phyloP scores from a whole-genome alignment of 2,113 vertebrate genomes.

The Noctilio leporinus region DNA sequence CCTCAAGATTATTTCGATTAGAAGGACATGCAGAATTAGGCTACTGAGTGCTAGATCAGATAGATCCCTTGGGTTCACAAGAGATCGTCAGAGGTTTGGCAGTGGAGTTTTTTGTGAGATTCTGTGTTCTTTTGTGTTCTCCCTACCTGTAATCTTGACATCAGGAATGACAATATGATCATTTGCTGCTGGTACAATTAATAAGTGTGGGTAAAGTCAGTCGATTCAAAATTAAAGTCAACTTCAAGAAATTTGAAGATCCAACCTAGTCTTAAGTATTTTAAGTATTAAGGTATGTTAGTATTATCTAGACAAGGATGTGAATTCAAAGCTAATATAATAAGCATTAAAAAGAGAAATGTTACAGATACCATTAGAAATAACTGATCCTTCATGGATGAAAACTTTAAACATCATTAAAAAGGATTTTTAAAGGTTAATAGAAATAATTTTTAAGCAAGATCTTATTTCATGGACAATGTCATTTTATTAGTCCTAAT shows the following conservation, averaged over 20 bases:
- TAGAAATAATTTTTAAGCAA: not conserved
- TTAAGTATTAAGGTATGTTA: not conserved
- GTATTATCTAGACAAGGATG: not conserved
- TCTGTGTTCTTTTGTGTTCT: constrained; percentile 10
- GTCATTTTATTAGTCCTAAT: not conserved
- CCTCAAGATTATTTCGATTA: constrained; percentile 36
- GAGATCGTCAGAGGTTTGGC: not conserved
- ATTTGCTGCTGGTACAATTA: not conserved
- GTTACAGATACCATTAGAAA: not conserved
- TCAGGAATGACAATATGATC: not conserved
- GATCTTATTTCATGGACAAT: not conserved
- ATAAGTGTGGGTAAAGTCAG: not conserved
- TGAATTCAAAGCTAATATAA: not conserved
- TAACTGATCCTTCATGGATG: not conserved
- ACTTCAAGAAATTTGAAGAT: not conserved
- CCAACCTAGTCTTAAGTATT: not conserved
- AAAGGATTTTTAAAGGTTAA: not conserved
- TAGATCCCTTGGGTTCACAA: not conserved
- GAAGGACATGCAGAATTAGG: constrained; percentile 3
- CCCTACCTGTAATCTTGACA: not conserved
- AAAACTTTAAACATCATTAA: not conserved
- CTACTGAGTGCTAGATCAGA: not conserved
- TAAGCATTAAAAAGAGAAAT: not conserved
- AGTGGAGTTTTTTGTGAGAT: not conserved
- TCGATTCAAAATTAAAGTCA: not conserved